Evolutionary conservation across 2,113 vertebrate genomes (phyloP).

Genomic region (Salvelinus alpinus): DNA sequence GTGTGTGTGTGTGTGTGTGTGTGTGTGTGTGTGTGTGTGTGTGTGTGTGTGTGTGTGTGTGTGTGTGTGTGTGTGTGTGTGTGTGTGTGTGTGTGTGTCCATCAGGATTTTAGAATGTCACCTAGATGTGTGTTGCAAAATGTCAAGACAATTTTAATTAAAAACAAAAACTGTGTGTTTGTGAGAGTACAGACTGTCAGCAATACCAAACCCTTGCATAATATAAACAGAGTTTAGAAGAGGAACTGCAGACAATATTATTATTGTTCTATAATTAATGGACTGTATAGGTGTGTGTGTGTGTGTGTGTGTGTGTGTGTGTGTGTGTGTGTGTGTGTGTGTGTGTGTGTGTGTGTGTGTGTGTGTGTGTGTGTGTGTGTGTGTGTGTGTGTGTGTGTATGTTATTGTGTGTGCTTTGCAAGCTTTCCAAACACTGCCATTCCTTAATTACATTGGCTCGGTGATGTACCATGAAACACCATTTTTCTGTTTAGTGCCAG

Average conservation of each 20-base stretch:
- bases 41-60: background rate
- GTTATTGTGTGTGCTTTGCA: background rate
- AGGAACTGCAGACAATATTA: background rate
- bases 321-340: background rate
- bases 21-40: background rate
- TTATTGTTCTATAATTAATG: background rate
- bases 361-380: background rate
- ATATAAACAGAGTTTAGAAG: background rate
- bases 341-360: background rate
- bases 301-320: background rate
- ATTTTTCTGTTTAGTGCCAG: too few relatives aligned
- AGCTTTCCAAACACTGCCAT: too few relatives aligned
- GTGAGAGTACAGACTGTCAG: background rate
- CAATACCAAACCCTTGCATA: background rate
- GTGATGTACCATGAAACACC: too few relatives aligned
- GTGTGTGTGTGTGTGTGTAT: background rate
- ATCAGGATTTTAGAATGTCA: background rate
- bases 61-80: too few relatives aligned
- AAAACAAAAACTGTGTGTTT: background rate
- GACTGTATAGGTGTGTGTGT: background rate
- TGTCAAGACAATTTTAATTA: background rate
- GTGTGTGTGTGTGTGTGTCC: background rate
- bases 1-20: too few relatives aligned
- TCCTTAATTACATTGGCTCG: too few relatives aligned
- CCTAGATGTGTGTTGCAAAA: constrained; percentile 4